Evolutionary conservation across 2,113 vertebrate species (phyloP), one percentile per base, ranked within the genome.

Genomic region (Saguinus midas): DNA sequence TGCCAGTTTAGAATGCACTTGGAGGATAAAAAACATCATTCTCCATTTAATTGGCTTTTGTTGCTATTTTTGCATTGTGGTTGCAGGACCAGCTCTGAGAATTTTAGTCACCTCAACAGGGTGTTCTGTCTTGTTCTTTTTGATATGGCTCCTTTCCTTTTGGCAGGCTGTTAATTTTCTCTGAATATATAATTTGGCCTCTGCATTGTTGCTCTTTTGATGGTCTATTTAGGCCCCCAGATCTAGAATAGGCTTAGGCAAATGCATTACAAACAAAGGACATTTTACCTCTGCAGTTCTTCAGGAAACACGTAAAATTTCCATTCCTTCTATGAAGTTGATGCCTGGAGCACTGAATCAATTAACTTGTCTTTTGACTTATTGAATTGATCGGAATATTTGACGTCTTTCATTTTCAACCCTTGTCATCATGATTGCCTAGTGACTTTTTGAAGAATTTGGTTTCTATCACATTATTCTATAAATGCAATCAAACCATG

Each of bases 401-500:
- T 94, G 95, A 75, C 68, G 83, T 84, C 84, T 87, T 94, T 92
- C 37, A 40, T 52, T 40, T 61, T 20, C 32, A 35, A 8, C 35
- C 64, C n/a, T 35, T 8, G 0, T 87, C 0, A 0, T 94, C 21
- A 35, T 85, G 87, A 92, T 52, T 1, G 0, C 84, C 76, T 90
- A 85, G 64, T 90, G 94, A 72, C 70, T 96, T 95, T 64, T 75
- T 87, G 70, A 93, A 57, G 17, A 78, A 89, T 20, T 3, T 2
- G 13, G 90, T 72, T 94, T 66, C 78, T 87, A n/a, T 83, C 70
- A 72, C n/a, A 43, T 92, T 94, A 91, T 80, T 92, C 13, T 95
- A 76, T 85, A 94, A 40, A 91, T 52, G 93, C 89, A 78, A 76
- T 96, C 80, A 93, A 96, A 61, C 13, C 0, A 4, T 83, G 89